phyloP scores from a whole-genome alignment of 2,888 invertebrate species.

The Mythimna ferrago region DNA sequence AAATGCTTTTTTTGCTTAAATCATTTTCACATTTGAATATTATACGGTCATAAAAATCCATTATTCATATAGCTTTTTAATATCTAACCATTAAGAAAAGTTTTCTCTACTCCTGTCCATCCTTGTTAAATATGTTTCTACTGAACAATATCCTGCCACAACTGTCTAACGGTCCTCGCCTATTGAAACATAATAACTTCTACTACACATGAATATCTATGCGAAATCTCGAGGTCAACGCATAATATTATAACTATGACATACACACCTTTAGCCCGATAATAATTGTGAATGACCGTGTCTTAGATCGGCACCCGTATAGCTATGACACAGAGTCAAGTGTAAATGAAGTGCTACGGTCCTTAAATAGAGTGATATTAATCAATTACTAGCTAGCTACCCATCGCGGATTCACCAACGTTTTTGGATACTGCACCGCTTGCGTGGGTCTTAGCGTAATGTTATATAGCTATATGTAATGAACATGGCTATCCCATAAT shows the following conservation, averaged over 20 bases:
- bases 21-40: neutral
- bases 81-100: neutral
- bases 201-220: conserved; percentile 33
- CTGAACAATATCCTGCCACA: conserved; percentile 14
- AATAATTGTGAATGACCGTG: conserved; percentile 54
- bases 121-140: neutral
- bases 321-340: conserved; percentile 5
- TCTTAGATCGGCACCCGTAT: conserved; percentile 44
- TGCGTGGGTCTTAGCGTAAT: too few relatives aligned
- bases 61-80: neutral
- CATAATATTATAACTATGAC: conserved; percentile 54
- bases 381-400: too few relatives aligned
- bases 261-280: conserved; percentile 50
- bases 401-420: too few relatives aligned
- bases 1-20: too few relatives aligned
- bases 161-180: conserved; percentile 16
- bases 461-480: too few relatives aligned
- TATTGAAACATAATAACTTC: conserved; percentile 52
- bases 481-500: too few relatives aligned
- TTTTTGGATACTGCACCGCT: too few relatives aligned
- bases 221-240: conserved; percentile 52
- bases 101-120: neutral
- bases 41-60: neutral
- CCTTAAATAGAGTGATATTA: too few relatives aligned
- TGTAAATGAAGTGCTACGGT: conserved; percentile 24